phyloP scores from a whole-genome alignment of 2,797 vertebrate species.

The Myotis myotis region DNA sequence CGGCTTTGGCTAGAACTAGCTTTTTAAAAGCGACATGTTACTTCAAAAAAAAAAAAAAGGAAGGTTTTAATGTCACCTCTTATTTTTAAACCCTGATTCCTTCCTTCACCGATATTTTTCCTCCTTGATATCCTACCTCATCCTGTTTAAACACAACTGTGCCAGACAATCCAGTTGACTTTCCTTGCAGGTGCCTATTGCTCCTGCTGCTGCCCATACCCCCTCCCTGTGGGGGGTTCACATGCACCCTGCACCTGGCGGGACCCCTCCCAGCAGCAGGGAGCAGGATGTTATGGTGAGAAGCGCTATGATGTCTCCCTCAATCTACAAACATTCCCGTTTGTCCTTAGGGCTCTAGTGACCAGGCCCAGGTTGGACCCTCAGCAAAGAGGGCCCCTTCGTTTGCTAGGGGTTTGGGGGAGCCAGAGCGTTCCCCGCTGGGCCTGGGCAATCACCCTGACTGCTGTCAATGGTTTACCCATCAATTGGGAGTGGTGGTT shows the following conservation, averaged over 20 bases:
- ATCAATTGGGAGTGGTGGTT: background rate
- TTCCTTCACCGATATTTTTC: background rate
- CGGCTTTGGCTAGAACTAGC: background rate
- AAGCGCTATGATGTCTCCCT: background rate
- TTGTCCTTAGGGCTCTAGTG: background rate
- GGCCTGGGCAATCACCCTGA: background rate
- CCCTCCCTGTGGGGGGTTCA: background rate
- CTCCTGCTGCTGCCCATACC: background rate
- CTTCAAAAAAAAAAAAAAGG: background rate
- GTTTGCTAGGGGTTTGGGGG: background rate
- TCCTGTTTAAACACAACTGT: background rate
- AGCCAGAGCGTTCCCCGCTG: background rate
- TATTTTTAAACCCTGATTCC: slow-evolving; percentile 6
- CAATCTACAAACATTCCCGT: background rate
- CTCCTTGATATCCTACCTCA: background rate
- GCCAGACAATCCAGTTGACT: background rate
- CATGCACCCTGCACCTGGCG: too few species aligned
- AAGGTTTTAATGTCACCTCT: background rate
- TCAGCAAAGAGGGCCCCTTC: background rate
- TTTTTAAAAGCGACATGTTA: slow-evolving; percentile 4
- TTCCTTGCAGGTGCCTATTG: background rate
- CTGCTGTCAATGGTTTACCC: background rate
- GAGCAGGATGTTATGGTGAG: background rate
- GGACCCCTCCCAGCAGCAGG: background rate
- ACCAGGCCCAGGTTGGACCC: background rate